Evolutionary conservation across 2,113 vertebrate species (phyloP).

Genomic region (Hemibagrus wyckioides): DNA sequence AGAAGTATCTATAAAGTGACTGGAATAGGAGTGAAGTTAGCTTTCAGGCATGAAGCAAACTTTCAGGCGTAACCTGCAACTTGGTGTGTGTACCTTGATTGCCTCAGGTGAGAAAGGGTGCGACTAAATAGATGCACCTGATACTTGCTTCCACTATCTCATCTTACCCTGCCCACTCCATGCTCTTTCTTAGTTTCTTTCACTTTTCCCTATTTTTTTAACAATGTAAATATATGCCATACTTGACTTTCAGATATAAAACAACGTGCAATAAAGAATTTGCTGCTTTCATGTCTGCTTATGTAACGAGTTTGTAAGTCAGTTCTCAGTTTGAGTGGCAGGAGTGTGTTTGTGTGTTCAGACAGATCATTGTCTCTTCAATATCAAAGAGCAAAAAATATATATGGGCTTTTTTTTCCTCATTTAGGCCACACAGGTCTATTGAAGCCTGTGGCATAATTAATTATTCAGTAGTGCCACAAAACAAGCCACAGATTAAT

Average conservation of each 20-base stretch:
- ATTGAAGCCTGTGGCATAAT: slow-evolving; percentile 61
- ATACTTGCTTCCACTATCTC: slow-evolving; percentile 33
- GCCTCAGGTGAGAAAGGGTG: slow-evolving; percentile 62
- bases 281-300: slow-evolving; percentile 2
- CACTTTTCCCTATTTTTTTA: not conserved
- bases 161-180: not conserved
- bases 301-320: slow-evolving; percentile 1
- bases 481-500: slow-evolving; percentile 71
- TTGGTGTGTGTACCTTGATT: slow-evolving; percentile 42
- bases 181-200: not conserved
- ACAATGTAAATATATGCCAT: not conserved
- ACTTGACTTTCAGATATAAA: slow-evolving; percentile 3
- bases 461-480: slow-evolving; percentile 72
- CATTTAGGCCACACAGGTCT: slow-evolving; percentile 52
- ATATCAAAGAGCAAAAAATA: slow-evolving; percentile 37
- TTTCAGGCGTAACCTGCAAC: not conserved
- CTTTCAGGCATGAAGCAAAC: not conserved
- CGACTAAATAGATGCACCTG: slow-evolving; percentile 62
- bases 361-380: not conserved
- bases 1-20: slow-evolving; percentile 4
- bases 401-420: slow-evolving; percentile 33
- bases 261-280: not conserved
- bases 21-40: not conserved
- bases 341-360: not conserved
- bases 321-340: not conserved